Evolutionary conservation across 2,797 vertebrate genomes (phyloP).

Genomic region (Xiphophorus birchmanni): DNA sequence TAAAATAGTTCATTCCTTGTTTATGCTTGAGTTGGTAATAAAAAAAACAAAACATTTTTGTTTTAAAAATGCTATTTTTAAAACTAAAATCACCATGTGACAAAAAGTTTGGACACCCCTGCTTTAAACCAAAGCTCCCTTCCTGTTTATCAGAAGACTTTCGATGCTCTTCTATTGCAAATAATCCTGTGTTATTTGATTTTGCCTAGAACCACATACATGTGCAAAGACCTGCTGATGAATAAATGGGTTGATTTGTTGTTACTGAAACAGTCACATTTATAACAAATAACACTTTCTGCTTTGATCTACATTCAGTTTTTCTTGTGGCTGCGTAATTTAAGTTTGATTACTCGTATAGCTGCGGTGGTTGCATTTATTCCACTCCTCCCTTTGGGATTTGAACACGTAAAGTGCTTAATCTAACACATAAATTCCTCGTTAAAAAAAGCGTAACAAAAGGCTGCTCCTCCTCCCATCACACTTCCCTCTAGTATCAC

Average conservation of each 20-base stretch:
- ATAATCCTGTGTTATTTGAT: not conserved
- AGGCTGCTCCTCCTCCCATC: constrained; percentile 39
- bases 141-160: constrained; percentile 10
- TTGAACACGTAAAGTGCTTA: constrained; percentile 13
- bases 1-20: too few relatives aligned
- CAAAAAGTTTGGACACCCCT: too few relatives aligned
- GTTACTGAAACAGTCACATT: not conserved
- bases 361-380: constrained; percentile 4
- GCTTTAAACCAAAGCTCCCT: not conserved
- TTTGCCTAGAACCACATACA: constrained; percentile 1
- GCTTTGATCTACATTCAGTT: not conserved
- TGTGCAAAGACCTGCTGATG: constrained; percentile 1
- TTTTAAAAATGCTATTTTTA: too few relatives aligned
- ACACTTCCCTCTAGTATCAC: constrained; percentile 47
- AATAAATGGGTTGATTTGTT: not conserved
- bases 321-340: not conserved
- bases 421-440: constrained; percentile 20
- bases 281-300: not conserved
- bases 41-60: too few relatives aligned
- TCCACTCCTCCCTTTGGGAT: not conserved
- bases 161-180: constrained; percentile 7
- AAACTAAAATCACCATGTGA: too few relatives aligned
- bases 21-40: too few relatives aligned
- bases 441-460: constrained; percentile 38
- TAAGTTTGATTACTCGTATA: not conserved